Conservation (phyloP, 1,140 invertebrate species). For the Drosophila suzukii region DNA sequence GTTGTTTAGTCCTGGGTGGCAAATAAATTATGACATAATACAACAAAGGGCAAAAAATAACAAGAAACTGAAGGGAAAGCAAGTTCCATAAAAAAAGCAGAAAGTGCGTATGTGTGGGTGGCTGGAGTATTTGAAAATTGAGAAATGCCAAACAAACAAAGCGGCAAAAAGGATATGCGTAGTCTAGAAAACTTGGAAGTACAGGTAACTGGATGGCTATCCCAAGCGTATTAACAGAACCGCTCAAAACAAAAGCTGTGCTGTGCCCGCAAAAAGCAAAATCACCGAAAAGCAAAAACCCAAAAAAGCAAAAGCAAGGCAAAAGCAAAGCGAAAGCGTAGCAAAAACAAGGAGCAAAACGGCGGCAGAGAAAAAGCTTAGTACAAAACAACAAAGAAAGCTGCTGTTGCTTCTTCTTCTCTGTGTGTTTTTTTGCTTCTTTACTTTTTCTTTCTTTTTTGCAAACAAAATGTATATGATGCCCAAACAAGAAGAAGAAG, state of each 20-base stretch:
- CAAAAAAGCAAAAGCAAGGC: slow-evolving; percentile 54
- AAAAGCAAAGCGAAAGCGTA: slow-evolving; percentile 67
- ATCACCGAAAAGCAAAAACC: slow-evolving; percentile 50
- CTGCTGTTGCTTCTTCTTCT: slow-evolving; percentile 51
- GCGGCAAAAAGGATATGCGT: slow-evolving; percentile 56
- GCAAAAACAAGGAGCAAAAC: slow-evolving; percentile 79
- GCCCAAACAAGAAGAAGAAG: slow-evolving; percentile 37
- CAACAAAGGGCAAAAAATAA: slow-evolving; percentile 29
- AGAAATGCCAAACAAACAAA: slow-evolving; percentile 68
- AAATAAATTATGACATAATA: slow-evolving; percentile 80
- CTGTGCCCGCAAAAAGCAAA: slow-evolving; percentile 28
- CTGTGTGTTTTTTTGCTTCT: slow-evolving; percentile 23
- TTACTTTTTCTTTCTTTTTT: slow-evolving; percentile 32
- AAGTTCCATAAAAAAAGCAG: slow-evolving; percentile 57
- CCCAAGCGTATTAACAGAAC: too few relatives aligned
- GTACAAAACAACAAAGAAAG: slow-evolving; percentile 24
- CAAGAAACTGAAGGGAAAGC: slow-evolving; percentile 9
- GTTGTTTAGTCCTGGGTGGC: slow-evolving; percentile 69
- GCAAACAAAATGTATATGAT: slow-evolving; percentile 67
- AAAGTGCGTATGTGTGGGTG: slow-evolving; percentile 42
- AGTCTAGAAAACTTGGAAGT: slow-evolving; percentile 41
- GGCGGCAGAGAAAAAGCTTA: slow-evolving; percentile 70
- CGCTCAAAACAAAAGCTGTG: neutral
- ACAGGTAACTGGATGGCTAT: slow-evolving; percentile 20
- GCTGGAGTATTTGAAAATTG: slow-evolving; percentile 71